A percentile compares a stretch with the other conserved stretches of the same genome.
These are phyloP conservation scores for Meleagris gallopavo DNA, from an alignment of 2,113 vertebrate genomes.

Conservation along the genomic window DNA sequence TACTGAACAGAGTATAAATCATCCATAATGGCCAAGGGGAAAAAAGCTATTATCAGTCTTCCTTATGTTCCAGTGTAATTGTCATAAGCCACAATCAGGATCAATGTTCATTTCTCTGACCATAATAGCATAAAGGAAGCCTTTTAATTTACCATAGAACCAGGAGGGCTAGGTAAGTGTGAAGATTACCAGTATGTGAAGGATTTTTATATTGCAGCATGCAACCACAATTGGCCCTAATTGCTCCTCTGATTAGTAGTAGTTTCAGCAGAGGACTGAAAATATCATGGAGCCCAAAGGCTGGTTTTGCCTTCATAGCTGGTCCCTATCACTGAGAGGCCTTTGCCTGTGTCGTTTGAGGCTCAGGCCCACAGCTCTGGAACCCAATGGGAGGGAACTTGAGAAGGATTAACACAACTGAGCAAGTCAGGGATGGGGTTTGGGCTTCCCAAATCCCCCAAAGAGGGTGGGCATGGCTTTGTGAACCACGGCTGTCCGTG, in stretches of 20 bases:
- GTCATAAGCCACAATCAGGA: slow-evolving; percentile 76
- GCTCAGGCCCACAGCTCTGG: not conserved
- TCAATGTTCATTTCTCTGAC: slow-evolving; percentile 76
- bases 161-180: slow-evolving; percentile 66
- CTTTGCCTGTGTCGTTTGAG: rapidly evolving
- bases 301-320: not conserved
- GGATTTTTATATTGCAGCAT: slow-evolving; percentile 21
- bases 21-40: slow-evolving; percentile 74
- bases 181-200: slow-evolving; percentile 65
- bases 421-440: rapidly evolving
- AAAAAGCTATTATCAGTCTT: slow-evolving; percentile 78
- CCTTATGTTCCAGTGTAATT: slow-evolving; percentile 78
- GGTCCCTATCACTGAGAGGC: rapidly evolving
- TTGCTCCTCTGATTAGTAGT: slow-evolving; percentile 12
- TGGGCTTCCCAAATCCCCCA: not conserved
- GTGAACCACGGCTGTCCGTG: not conserved
- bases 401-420: not conserved
- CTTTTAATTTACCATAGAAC: slow-evolving; percentile 72
- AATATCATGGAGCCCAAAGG: not conserved
- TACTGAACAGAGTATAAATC: slow-evolving; percentile 74
- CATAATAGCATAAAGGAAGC: slow-evolving; percentile 73
- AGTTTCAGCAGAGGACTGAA: not conserved
- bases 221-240: slow-evolving; percentile 35
- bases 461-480: not conserved
- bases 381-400: not conserved